Conservation (phyloP, 2,888 invertebrate species). For the Noctua fimbriata region DNA sequence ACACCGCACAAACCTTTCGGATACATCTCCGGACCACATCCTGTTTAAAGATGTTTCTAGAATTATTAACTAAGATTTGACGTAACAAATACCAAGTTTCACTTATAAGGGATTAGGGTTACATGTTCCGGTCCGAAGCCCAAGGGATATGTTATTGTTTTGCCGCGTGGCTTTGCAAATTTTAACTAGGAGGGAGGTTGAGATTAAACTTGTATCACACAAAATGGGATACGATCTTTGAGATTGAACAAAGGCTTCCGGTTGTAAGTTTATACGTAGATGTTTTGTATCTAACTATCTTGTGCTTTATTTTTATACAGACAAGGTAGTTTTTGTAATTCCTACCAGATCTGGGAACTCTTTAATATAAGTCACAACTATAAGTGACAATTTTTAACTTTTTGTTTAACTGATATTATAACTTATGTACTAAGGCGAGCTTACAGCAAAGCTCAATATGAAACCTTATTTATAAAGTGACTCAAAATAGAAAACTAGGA, state of each 20-base stretch:
- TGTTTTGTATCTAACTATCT: neutral
- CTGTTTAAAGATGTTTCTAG: constrained; percentile 89
- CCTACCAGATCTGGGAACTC: neutral
- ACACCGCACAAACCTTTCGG: constrained; percentile 73
- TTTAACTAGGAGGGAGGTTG: constrained; percentile 62
- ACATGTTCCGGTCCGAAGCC: constrained; percentile 85
- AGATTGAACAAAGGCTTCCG: constrained; percentile 43
- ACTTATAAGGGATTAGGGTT: constrained; percentile 81
- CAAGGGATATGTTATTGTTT: constrained; percentile 84
- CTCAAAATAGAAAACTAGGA: neutral
- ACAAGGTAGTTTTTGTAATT: neutral
- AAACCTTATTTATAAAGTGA: neutral
- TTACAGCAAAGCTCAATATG: neutral
- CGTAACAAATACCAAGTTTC: constrained; percentile 86
- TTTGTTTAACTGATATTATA: neutral
- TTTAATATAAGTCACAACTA: neutral
- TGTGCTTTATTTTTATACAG: neutral
- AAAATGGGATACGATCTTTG: constrained; percentile 56
- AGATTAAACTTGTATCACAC: constrained; percentile 62
- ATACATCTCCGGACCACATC: constrained; percentile 82
- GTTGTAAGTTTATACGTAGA: constrained; percentile 8
- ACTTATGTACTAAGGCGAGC: neutral
- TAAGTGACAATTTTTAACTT: neutral
- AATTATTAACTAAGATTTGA: constrained; percentile 90
- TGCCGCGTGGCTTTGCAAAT: constrained; percentile 66